Conservation (phyloP, 2,113 vertebrate genomes). For the Silurus asotus region DNA sequence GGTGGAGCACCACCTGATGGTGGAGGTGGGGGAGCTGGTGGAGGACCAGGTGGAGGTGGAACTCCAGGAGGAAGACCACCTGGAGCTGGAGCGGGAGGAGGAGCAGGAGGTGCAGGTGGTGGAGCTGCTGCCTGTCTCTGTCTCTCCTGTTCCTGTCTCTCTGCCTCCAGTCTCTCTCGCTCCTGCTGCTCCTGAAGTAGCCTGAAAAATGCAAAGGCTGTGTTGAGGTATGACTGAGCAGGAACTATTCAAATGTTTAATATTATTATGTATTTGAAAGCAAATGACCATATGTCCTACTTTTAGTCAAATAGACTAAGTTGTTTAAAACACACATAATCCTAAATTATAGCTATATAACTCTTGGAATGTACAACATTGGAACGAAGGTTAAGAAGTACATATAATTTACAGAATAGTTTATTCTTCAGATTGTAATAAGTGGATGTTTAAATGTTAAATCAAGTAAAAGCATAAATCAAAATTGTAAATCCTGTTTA, state of each 20-base stretch:
- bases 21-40: conserved; percentile 60
- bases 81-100: conserved; percentile 64
- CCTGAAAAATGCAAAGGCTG: conserved; percentile 15
- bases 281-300: background rate
- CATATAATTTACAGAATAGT: background rate
- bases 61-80: conserved; percentile 70
- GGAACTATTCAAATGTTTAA: background rate
- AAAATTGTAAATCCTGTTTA: background rate
- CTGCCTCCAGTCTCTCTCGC: conserved; percentile 57
- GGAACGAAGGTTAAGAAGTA: background rate
- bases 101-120: conserved; percentile 42
- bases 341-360: background rate
- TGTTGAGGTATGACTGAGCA: background rate
- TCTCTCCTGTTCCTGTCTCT: conserved; percentile 62
- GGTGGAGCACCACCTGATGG: conserved; percentile 47
- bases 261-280: background rate
- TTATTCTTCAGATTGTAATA: background rate
- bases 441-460: background rate
- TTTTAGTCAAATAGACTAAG: background rate
- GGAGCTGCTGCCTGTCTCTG: conserved; percentile 65
- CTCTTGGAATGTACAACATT: background rate
- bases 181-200: conserved; percentile 66
- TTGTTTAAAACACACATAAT: background rate
- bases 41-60: conserved; percentile 67
- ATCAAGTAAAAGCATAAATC: background rate